Evolutionary conservation across 2,797 vertebrate genomes (phyloP), one percentile per base, ranked within the genome.

Genomic region (Leontocebus nigricollis): DNA sequence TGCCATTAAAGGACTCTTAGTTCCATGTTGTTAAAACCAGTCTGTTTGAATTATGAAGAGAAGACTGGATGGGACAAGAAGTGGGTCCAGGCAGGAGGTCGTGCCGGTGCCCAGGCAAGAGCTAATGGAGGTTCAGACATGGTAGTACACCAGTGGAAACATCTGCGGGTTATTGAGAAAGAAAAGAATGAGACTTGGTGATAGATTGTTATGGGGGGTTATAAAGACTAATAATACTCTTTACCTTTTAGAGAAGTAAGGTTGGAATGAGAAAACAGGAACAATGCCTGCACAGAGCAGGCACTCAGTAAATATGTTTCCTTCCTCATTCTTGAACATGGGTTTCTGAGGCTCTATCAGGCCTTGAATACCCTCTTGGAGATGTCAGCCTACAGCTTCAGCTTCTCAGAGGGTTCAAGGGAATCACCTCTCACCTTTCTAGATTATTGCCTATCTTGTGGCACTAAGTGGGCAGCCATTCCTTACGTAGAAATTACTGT

Each of bases 251-350:
- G 87, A 50, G 64, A 55, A 52, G 19, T 11, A 55, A 44, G 30
- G 33, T 15, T 26, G 44, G 73, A 41, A 46, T 48, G 50, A 75
- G 7, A 44, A 0, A 46, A 17, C 19, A 46, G 55, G 72, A 33
- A 52, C 14, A 10, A 0, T 1, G 12, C 39, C 36, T 44, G 44
- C 0, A 3, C 10, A 27, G 0, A 2, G 33, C 17, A n/a, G 30
- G 8, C 33, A 7, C 20, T 82, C 30, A 39, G 52, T 24, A 19
- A 79, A n/a, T 5, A 22, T 14, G 19, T 50, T 46, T 27, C 41
- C 64, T 85, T 67, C n/a, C 36, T 94, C 2, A 24, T 39, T 13
- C 39, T 81, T 48, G 59, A 93, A 27, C 4, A 36, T 86, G 82
- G 73, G 39, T 46, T 92, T 94, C 93, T 48, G 46, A 41, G 72